These are phyloP conservation scores for Apeltes quadracus DNA, from an alignment of 2,113 vertebrate species.

Conservation along the genomic window DNA sequence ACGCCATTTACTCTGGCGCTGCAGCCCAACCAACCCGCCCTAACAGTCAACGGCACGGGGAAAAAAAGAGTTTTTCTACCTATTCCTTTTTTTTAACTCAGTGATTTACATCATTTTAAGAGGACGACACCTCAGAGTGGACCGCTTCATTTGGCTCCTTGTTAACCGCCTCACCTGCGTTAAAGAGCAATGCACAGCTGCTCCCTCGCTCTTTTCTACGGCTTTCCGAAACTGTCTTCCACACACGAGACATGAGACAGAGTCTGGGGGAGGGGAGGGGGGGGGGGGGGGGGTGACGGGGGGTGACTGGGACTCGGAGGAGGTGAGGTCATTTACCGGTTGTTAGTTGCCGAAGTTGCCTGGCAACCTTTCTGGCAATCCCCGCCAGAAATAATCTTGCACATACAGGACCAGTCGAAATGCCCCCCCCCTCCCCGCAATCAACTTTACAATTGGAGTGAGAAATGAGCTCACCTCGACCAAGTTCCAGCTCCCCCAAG, in stretches of 20 bases:
- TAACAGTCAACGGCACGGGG: not conserved
- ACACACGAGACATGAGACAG: not conserved
- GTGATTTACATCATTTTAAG: conserved; percentile 29
- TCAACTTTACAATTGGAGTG: conserved; percentile 65
- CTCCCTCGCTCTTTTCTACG: not conserved
- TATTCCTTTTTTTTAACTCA: conserved; percentile 38
- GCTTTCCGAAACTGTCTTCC: not conserved
- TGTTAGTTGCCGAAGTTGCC: not conserved
- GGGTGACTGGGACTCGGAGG: not conserved
- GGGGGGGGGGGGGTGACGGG: too few relatives aligned
- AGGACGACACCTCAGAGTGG: conserved; percentile 41
- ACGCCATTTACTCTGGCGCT: conserved; percentile 25
- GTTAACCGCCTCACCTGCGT: not conserved
- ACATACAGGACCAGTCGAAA: too few relatives aligned
- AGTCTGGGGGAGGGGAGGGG: not conserved
- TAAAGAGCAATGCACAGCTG: not conserved
- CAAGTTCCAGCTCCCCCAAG: conserved; percentile 59
- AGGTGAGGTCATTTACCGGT: conserved; percentile 3
- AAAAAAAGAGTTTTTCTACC: conserved; percentile 36
- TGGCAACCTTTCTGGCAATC: not conserved
- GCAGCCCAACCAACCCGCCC: conserved; percentile 25
- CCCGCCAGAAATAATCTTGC: not conserved
- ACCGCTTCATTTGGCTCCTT: conserved; percentile 1
- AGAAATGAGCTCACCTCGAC: conserved; percentile 74
- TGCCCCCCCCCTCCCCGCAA: conserved; percentile 7